phyloP scores from a whole-genome alignment of 2,113 vertebrate genomes.

The Danionella cerebrum region DNA sequence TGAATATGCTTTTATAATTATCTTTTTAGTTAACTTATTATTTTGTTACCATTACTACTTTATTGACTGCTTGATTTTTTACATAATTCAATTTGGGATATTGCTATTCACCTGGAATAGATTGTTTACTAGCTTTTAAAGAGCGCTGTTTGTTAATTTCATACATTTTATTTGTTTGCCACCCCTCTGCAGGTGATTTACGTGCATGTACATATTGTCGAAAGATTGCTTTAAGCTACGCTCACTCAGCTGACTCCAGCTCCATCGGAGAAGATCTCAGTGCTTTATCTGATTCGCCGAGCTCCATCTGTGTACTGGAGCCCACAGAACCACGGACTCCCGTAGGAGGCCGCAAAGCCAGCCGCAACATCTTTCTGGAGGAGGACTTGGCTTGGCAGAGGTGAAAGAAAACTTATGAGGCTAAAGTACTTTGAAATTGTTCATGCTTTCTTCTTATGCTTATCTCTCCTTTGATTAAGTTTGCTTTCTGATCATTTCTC shows the following conservation, averaged over 20 bases:
- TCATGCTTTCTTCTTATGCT: neutral
- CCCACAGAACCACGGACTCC: conserved; percentile 88
- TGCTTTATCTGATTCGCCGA: conserved; percentile 79
- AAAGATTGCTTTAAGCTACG: conserved; percentile 91
- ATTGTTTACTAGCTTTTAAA: too few relatives aligned
- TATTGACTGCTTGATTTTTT: too few relatives aligned
- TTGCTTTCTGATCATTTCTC: neutral
- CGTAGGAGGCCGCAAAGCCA: conserved; percentile 85
- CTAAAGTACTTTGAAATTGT: neutral
- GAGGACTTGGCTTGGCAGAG: conserved; percentile 95
- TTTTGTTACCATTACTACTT: too few relatives aligned
- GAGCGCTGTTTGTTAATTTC: too few relatives aligned
- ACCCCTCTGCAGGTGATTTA: conserved; percentile 74
- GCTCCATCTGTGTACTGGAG: conserved; percentile 78
- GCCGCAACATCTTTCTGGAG: conserved; percentile 95
- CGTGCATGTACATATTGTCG: conserved; percentile 95
- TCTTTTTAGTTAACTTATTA: too few relatives aligned
- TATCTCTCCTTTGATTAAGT: neutral
- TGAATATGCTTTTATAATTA: too few relatives aligned
- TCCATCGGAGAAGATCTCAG: conserved; percentile 91
- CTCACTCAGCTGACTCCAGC: conserved; percentile 87
- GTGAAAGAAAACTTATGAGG: conserved; percentile 47
- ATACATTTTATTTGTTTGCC: neutral
- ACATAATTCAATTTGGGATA: too few relatives aligned
- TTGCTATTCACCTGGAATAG: too few relatives aligned